Conservation (phyloP, 1,140 invertebrate species). For the Tetragnatha versicolor region DNA sequence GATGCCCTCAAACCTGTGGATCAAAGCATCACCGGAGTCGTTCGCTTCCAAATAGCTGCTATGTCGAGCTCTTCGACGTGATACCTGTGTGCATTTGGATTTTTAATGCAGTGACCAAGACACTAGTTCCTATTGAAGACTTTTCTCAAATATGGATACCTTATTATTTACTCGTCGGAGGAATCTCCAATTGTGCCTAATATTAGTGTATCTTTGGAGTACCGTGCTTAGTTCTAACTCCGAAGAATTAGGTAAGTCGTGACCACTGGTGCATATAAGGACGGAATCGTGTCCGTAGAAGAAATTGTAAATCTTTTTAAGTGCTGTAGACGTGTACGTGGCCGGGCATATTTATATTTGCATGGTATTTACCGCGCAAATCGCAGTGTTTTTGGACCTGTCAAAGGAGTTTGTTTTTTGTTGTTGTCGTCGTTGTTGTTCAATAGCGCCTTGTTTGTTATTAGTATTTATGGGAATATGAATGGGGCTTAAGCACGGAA, state of each 20-base stretch:
- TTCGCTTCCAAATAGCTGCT: constrained; percentile 10
- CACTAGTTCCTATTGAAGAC: not conserved
- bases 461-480: no score
- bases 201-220: constrained; percentile 48
- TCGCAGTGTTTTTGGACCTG: no score
- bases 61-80: constrained; percentile 26
- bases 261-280: constrained; percentile 48
- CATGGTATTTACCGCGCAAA: no score
- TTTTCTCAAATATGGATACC: constrained; percentile 11
- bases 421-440: no score
- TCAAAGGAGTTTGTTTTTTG: no score
- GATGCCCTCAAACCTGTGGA: constrained; percentile 34
- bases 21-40: constrained; percentile 22
- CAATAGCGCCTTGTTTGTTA: no score
- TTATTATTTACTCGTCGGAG: constrained; percentile 18
- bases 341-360: no score
- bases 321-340: constrained; percentile 43
- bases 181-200: constrained; percentile 37
- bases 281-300: constrained; percentile 6
- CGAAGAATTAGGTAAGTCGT: constrained; percentile 45
- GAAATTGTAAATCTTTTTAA: constrained; percentile 17
- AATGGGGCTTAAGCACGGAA: no score
- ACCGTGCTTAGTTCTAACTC: constrained; percentile 27
- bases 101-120: constrained; percentile 18
- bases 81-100: constrained; percentile 3